phyloP scores from a whole-genome alignment of 2,888 invertebrate species.

The Himalopsyche anomala region DNA sequence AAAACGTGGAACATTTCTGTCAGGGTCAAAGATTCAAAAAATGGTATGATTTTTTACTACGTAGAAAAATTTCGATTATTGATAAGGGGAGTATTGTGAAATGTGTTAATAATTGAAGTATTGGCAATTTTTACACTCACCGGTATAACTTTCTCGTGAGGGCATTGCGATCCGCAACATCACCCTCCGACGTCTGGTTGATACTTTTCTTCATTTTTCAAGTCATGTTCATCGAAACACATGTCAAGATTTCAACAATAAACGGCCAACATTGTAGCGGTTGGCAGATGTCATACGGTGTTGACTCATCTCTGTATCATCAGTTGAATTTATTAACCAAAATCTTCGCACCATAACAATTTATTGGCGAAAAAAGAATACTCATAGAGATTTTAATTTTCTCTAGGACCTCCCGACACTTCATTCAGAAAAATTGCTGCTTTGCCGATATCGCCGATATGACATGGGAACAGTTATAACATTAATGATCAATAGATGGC shows the following conservation, averaged over 20 bases:
- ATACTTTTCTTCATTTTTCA: slow-evolving; percentile 76
- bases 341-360: slow-evolving; percentile 57
- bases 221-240: slow-evolving; percentile 72
- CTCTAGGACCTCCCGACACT: not conserved
- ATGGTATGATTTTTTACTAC: slow-evolving; percentile 15
- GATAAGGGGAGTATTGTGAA: not conserved
- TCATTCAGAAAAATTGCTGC: not conserved
- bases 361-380: slow-evolving; percentile 13
- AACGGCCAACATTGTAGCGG: slow-evolving; percentile 54
- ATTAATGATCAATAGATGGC: no score
- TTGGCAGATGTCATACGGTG: slow-evolving; percentile 39
- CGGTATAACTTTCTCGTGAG: slow-evolving; percentile 76
- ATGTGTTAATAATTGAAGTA: not conserved
- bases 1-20: slow-evolving; percentile 17
- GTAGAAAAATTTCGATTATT: not conserved
- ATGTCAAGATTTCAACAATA: slow-evolving; percentile 71
- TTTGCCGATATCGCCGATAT: slow-evolving; percentile 11
- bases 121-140: slow-evolving; percentile 67
- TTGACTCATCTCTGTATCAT: slow-evolving; percentile 56
- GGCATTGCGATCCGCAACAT: slow-evolving; percentile 74
- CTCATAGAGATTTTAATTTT: slow-evolving; percentile 3
- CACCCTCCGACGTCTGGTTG: slow-evolving; percentile 73
- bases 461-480: not conserved
- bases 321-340: slow-evolving; percentile 31
- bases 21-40: slow-evolving; percentile 53